Evolutionary conservation across 2,113 vertebrate genomes (phyloP).

Genomic region (Silurus asotus): DNA sequence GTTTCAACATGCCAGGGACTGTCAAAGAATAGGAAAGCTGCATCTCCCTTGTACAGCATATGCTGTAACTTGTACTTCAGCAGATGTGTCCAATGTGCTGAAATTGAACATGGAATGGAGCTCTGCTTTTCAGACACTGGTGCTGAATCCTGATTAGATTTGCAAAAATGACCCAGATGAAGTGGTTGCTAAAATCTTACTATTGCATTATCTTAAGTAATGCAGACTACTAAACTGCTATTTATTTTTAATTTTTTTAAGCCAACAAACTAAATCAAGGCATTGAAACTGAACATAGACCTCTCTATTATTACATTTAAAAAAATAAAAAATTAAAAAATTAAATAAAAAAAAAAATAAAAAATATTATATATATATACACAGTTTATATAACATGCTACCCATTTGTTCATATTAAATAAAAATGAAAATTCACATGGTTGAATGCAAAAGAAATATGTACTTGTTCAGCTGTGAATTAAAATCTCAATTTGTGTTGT

Average conservation of each 20-base stretch:
- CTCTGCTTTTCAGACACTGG: not conserved
- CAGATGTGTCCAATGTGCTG: slow-evolving; percentile 30
- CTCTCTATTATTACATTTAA: no score
- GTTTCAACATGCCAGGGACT: slow-evolving; percentile 33
- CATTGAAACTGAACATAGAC: no score
- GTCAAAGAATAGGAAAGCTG: not conserved
- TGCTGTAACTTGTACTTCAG: not conserved
- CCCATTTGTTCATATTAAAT: not conserved
- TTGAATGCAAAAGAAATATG: not conserved
- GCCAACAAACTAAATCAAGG: no score
- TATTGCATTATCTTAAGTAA: not conserved
- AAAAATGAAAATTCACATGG: not conserved
- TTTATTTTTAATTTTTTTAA: no score
- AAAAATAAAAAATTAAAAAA: no score
- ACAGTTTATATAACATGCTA: not conserved
- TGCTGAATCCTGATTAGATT: slow-evolving; percentile 20
- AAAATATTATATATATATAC: not conserved
- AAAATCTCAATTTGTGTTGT: no score
- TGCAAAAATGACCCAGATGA: not conserved
- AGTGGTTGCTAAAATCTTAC: not conserved
- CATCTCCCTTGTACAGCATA: not conserved
- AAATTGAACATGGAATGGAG: slow-evolving; percentile 4
- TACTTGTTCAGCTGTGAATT: no score
- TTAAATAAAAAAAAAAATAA: no score
- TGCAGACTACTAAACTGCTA: no score